Evolutionary conservation across 2,888 invertebrate genomes (phyloP).

Genomic region (Actias luna): DNA sequence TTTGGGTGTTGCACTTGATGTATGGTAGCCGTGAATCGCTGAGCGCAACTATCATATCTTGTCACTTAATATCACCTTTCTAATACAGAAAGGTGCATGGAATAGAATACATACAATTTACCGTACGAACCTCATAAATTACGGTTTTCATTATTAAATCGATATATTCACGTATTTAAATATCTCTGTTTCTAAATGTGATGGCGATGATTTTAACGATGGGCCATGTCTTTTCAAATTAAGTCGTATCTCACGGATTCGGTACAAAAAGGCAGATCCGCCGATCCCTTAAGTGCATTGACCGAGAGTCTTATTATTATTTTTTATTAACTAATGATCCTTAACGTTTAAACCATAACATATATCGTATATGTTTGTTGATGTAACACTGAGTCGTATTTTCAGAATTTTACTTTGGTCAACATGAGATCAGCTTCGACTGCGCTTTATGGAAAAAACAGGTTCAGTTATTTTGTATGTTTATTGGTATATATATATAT

Average conservation of each 20-base stretch:
- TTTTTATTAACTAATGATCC: slow-evolving; percentile 4
- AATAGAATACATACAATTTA: not conserved
- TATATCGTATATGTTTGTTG: not conserved
- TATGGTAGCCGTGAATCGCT: too few species aligned
- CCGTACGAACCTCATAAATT: not conserved
- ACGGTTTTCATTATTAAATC: not conserved
- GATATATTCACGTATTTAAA: not conserved
- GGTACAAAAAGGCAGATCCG: slow-evolving; percentile 3
- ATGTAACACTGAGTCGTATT: not conserved
- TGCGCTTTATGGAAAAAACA: not conserved
- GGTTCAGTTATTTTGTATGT: not conserved
- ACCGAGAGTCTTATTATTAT: slow-evolving; percentile 4
- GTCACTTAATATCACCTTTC: too few species aligned
- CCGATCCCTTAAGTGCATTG: slow-evolving; percentile 12
- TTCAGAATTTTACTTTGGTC: not conserved
- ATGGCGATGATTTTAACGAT: not conserved
- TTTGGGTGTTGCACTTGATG: too few species aligned
- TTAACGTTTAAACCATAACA: not conserved
- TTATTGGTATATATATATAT: too few species aligned
- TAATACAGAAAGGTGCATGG: too few species aligned
- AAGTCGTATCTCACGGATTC: slow-evolving; percentile 8
- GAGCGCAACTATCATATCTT: too few species aligned
- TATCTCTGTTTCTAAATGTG: not conserved
- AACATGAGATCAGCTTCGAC: not conserved
- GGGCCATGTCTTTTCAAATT: not conserved